These are phyloP conservation scores for Orthosia gracilis DNA, from an alignment of 2,888 invertebrate species.

Conservation along the genomic window DNA sequence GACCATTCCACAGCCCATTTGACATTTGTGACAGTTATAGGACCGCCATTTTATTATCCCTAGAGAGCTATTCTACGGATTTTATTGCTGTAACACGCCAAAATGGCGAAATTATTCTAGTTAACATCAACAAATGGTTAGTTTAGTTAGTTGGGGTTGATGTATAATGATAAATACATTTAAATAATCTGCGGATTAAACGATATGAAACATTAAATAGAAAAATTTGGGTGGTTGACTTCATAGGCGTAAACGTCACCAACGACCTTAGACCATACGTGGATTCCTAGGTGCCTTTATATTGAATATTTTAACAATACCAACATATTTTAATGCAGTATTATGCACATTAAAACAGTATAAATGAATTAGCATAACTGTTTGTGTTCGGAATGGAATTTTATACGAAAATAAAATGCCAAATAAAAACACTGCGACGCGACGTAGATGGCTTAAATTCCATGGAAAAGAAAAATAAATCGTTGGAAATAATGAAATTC, in stretches of 20 bases:
- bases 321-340: background rate
- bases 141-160: slow-evolving; percentile 43
- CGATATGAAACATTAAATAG: background rate
- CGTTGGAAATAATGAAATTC: slow-evolving; percentile 37
- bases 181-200: slow-evolving; percentile 25
- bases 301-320: background rate
- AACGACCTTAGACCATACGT: too few relatives aligned
- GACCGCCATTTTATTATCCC: slow-evolving; percentile 68
- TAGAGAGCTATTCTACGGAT: slow-evolving; percentile 62
- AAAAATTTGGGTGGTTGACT: background rate
- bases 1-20: slow-evolving; percentile 68
- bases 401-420: background rate
- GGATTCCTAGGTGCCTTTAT: too few relatives aligned
- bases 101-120: slow-evolving; percentile 72
- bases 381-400: background rate
- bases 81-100: slow-evolving; percentile 71
- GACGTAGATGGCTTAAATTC: slow-evolving; percentile 6
- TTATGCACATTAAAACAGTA: background rate
- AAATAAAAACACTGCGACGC: slow-evolving; percentile 13
- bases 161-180: slow-evolving; percentile 41
- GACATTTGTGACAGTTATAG: slow-evolving; percentile 64
- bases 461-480: slow-evolving; percentile 20
- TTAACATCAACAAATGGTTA: slow-evolving; percentile 64
- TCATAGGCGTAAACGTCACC: too few relatives aligned
- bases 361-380: background rate